A percentile compares a stretch with the other conserved stretches of the same genome.
phyloP scores from a whole-genome alignment of 2,113 vertebrate genomes.

The Poicephalus gulielmi region DNA sequence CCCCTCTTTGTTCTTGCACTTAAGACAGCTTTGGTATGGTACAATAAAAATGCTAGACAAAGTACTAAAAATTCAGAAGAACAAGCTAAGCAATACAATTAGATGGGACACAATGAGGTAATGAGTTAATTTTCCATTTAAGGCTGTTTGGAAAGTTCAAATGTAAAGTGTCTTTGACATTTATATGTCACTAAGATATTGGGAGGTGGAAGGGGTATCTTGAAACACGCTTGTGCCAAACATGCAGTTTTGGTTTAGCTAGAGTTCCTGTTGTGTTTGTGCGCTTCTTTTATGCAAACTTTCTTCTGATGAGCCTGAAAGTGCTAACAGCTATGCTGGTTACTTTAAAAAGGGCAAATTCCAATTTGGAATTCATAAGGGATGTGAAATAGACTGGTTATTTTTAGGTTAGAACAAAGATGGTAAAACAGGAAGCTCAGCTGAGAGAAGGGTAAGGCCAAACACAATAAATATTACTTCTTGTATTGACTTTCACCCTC shows the following conservation, averaged over 20 bases:
- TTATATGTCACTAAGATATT: background rate
- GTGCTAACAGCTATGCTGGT: background rate
- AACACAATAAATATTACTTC: background rate
- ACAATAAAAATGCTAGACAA: background rate
- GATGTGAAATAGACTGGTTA: background rate
- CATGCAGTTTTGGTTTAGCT: background rate
- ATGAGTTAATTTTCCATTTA: background rate
- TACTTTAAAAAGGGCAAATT: background rate
- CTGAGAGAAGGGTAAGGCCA: background rate
- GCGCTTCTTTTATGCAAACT: background rate
- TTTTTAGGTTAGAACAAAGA: background rate
- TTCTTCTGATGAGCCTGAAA: background rate
- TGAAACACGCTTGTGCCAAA: background rate
- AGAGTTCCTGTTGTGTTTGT: background rate
- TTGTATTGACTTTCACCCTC: background rate
- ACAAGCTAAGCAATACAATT: background rate
- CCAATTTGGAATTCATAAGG: background rate
- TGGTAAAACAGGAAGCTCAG: background rate
- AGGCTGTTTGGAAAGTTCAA: background rate
- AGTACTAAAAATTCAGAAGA: background rate
- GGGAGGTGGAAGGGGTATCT: background rate
- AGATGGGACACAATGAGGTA: background rate
- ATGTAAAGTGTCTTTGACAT: background rate
- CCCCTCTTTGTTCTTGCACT: background rate
- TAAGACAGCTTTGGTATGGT: constrained; percentile 40